These are phyloP conservation scores for Papilio dardanus DNA, from an alignment of 1,140 invertebrate genomes.

Conservation along the genomic window DNA sequence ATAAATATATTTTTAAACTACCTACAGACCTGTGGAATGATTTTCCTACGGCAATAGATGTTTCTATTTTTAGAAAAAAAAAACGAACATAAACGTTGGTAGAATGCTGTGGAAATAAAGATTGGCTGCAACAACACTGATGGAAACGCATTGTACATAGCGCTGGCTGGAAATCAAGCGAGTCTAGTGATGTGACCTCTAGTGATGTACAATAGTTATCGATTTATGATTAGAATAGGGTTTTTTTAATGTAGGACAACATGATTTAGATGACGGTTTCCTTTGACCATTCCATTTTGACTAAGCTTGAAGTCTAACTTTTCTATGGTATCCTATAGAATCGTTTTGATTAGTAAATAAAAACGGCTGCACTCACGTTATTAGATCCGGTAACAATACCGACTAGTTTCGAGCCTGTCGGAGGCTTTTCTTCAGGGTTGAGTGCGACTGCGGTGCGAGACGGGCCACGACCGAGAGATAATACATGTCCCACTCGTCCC, in stretches of 20 bases:
- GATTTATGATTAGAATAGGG: not conserved
- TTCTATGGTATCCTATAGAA: too few species aligned
- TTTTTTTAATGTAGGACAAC: not conserved
- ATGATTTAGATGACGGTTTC: not conserved
- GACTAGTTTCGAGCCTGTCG: too few species aligned
- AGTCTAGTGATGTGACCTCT: not conserved
- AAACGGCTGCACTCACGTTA: too few species aligned
- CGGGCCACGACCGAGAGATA: too few species aligned
- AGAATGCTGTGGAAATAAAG: conserved; percentile 6
- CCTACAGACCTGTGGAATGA: not conserved
- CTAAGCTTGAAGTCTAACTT: too few species aligned
- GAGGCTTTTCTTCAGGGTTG: too few species aligned
- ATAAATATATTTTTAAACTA: not conserved
- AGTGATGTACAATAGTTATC: not conserved
- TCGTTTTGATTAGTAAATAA: too few species aligned
- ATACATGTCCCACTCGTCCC: too few species aligned
- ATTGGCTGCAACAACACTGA: conserved; percentile 12
- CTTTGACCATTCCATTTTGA: too few species aligned
- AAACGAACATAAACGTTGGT: not conserved
- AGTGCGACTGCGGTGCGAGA: too few species aligned
- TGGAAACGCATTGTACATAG: not conserved
- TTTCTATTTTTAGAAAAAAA: conserved; percentile 16
- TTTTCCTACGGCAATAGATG: not conserved
- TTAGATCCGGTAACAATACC: too few species aligned
- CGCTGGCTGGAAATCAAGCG: conserved; percentile 5